Evolutionary conservation across 2,113 vertebrate genomes (phyloP).

Genomic region (Ceuthmochares aereus): DNA sequence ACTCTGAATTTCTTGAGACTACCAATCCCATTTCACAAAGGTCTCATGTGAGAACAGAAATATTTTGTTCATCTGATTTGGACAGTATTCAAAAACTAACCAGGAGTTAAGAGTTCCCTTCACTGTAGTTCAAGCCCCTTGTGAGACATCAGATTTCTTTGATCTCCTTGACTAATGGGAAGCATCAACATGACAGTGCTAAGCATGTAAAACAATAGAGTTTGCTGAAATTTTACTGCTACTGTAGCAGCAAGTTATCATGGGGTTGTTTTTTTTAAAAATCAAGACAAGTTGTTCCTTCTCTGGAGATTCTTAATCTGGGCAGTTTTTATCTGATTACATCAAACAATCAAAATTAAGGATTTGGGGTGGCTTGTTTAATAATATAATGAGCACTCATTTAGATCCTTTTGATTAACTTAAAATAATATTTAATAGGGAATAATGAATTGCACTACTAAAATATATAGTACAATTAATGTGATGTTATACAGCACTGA

Average conservation of each 20-base stretch:
- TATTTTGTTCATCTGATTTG: conserved; percentile 48
- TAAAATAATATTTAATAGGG: background rate
- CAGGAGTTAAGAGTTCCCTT: conserved; percentile 32
- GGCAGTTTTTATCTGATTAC: background rate
- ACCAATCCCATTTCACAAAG: conserved; percentile 11
- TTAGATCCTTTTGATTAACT: background rate
- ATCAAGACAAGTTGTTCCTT: background rate
- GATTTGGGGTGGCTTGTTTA: background rate
- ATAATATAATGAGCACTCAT: background rate
- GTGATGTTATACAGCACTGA: background rate
- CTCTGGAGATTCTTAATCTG: background rate
- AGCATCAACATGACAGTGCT: background rate
- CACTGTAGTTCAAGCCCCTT: conserved; percentile 27
- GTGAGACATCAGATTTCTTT: conserved; percentile 60
- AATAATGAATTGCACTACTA: background rate
- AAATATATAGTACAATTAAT: background rate
- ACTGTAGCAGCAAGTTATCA: background rate
- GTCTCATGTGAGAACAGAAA: conserved; percentile 3
- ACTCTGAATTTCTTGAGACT: conserved; percentile 11
- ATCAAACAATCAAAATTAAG: background rate
- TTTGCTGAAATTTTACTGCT: conserved; percentile 2
- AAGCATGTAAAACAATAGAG: conserved; percentile 10
- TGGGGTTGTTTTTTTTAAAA: background rate
- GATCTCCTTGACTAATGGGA: conserved; percentile 29
- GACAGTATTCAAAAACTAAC: conserved; percentile 25